Percentiles rank a stretch among this genome's conserved stretches.
Conservation (phyloP, 2,888 invertebrate species). For the Phyto melanocephala region DNA sequence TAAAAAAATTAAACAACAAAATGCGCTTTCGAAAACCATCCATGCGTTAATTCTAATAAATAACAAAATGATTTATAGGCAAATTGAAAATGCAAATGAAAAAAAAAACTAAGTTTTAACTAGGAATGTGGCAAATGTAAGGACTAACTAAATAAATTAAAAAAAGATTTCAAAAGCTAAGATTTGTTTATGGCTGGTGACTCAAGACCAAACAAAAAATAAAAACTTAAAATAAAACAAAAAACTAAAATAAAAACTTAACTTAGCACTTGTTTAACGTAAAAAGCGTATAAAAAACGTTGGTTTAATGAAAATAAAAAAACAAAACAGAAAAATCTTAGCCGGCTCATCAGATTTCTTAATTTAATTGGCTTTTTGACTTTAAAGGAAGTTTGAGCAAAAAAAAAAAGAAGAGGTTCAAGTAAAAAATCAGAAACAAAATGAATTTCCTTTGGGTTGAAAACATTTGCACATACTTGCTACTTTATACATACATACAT, state of each 20-base stretch:
- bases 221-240: neutral
- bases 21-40: neutral
- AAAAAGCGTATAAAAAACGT: neutral
- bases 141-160: slow-evolving; percentile 46
- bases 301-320: neutral
- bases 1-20: neutral
- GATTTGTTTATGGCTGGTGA: slow-evolving; percentile 59
- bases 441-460: neutral
- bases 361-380: slow-evolving; percentile 72
- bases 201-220: slow-evolving; percentile 37
- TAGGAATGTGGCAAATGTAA: slow-evolving; percentile 49
- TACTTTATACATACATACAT: slow-evolving; percentile 10
- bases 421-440: neutral
- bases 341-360: slow-evolving; percentile 71
- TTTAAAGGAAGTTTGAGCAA: slow-evolving; percentile 58
- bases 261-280: slow-evolving; percentile 51
- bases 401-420: slow-evolving; percentile 37
- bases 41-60: slow-evolving; percentile 26
- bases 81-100: slow-evolving; percentile 1
- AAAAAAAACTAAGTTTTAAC: neutral
- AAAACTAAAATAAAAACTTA: slow-evolving; percentile 16
- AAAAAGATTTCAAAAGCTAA: slow-evolving; percentile 9
- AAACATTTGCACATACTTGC: slow-evolving; percentile 15
- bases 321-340: slow-evolving; percentile 51
- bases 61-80: slow-evolving; percentile 52